phyloP scores from a whole-genome alignment of 2,888 invertebrate species.

The Nymphalis c-album region DNA sequence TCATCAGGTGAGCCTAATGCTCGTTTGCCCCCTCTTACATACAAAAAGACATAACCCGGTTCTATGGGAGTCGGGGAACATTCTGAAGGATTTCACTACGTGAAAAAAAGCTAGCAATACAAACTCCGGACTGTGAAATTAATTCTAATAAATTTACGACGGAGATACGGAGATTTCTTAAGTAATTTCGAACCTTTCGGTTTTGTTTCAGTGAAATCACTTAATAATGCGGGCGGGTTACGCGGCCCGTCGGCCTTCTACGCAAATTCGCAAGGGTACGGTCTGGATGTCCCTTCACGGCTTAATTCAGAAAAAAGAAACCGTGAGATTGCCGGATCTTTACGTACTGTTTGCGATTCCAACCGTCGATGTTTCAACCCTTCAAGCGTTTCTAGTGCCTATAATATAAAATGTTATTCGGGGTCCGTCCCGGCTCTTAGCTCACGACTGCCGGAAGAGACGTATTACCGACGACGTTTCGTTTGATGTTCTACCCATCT shows the following conservation, averaged over 20 bases:
- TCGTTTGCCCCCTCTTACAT: too few species aligned
- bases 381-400: conserved; percentile 58
- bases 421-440: conserved; percentile 54
- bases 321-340: conserved; percentile 70
- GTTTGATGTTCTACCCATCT: conserved; percentile 18
- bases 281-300: conserved; percentile 64
- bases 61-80: too few species aligned
- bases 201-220: conserved; percentile 68
- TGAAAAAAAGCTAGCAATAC: not conserved
- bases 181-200: conserved; percentile 51
- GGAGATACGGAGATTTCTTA: conserved; percentile 48
- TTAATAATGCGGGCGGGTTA: conserved; percentile 63
- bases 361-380: conserved; percentile 71
- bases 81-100: too few species aligned
- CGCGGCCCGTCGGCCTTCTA: conserved; percentile 45
- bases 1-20: too few species aligned
- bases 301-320: conserved; percentile 69
- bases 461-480: conserved; percentile 47
- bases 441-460: conserved; percentile 52
- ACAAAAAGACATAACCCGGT: too few species aligned
- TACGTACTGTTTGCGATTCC: conserved; percentile 74
- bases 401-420: conserved; percentile 69
- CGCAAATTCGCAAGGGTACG: conserved; percentile 60
- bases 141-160: not conserved
- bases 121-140: not conserved